Evolutionary conservation across 2,797 vertebrate genomes (phyloP), one percentile per base, ranked within the genome.

Genomic region (Sarcoramphus papa): DNA sequence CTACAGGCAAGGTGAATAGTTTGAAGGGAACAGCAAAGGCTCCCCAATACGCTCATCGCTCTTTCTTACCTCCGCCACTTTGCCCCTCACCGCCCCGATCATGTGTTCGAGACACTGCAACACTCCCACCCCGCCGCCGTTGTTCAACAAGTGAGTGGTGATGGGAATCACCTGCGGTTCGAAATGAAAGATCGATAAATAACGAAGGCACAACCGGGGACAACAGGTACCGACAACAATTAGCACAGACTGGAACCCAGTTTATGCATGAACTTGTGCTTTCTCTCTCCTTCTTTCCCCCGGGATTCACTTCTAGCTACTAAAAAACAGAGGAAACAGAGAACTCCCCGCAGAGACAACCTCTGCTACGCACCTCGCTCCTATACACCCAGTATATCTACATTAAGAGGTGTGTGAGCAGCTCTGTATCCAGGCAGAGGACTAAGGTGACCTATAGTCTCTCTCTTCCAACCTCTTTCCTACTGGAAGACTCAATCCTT

Each of bases 31-130:
- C 53, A 24, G 25, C 30, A 7, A 4, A 21, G 57, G 25, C 37
- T 14, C 40, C 23, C 41, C 5, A 0, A 4, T 2, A 7, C 1
- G 4, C 27, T 20, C 0, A 1, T 4, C 1, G 7, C 23, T 56
- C 89, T 59, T 95, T 98, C 97, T 93, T 97, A 99, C 99, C 99
- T 99, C 99, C 4, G 99, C 98, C 88, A 99, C 99, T 96, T 99
- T 99, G 91, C 98, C 98, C 84, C 99, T 97, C 92, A 99, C 98
- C 0, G 99, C 98, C 20, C 99, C 99, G 8, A 99, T 97, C 99
- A 99, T 99, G 97, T 99, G 99, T 88, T 99, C 99, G 5, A 99
- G 98, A 93, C 99, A 99, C 96, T 99, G 99, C n/a, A 99, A 96
- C 78, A 99, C 98, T 30, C 99, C 98, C 59, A 99, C 98, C 27